Base-by-base conservation (phyloP, 2,888 invertebrate species). In the Philaethria dido region DNA sequence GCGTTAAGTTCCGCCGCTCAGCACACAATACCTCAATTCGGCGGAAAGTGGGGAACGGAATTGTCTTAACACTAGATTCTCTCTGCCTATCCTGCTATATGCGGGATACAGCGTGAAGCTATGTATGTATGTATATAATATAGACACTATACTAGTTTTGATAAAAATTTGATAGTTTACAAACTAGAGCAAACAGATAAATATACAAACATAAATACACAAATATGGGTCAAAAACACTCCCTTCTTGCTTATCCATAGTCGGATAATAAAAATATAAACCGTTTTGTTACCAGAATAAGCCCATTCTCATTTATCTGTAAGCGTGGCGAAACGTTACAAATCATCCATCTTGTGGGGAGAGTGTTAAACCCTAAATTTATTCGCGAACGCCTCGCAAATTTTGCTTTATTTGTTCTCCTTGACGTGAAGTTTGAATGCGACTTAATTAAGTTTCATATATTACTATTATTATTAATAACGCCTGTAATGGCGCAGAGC, bases 301-400 rank as follows among this genome's bases (percentile, higher is more conserved):
- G 14, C 20, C 61, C 1, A 6, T 14, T 18, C 11, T 6, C 33
- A 5, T 33, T 20, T 36, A 61, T 33, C 33, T 33, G 13, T 18
- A 42, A 57, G n/a, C 50, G 64, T 69, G 68, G 67, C 74, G 75
- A 61, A 73, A 74, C 74, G 76, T 79, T 75, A 75, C 71, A 62
- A 65, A 68, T 57, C 67, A 65, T 68, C 66, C 52, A 66, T 71
- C 66, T 68, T 66, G 64, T 66, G 52, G 62, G 62, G 60, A 55
- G 61, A 64, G 36, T 67, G 45, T 57, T 42, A 48, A 50, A 25
- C 59, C 29, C 52, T 57, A 42, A 57, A 67, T 61, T 68, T 61
- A 42, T 47, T 55, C 54, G 48, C 61, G 39, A 36, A 47, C 54
- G 29, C 60, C n/a, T 59, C 25, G 13, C n/a, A 39, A 33, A 39